A percentile compares a stretch with the other conserved stretches of the same genome.
Evolutionary conservation across 2,797 vertebrate genomes (phyloP).

Genomic region (Bradypodion pumilum): DNA sequence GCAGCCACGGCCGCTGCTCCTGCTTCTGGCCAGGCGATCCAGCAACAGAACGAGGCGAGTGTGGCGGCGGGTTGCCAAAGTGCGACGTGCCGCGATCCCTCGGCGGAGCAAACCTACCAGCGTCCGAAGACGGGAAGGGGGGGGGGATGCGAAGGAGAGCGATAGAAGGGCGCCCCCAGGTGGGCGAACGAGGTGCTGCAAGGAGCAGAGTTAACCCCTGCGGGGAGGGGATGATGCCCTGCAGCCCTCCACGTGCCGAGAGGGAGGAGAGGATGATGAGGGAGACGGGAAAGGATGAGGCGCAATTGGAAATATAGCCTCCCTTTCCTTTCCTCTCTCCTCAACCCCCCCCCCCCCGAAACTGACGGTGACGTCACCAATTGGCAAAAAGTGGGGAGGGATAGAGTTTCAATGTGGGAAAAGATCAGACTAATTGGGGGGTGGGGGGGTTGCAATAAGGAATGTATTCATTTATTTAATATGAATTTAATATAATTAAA

Average conservation of each 20-base stretch:
- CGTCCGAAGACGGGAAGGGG: constrained; percentile 23
- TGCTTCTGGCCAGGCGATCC: constrained; percentile 31
- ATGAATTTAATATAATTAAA: no score
- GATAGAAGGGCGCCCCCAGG: constrained; percentile 33
- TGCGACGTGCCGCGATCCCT: neutral
- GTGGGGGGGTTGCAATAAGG: neutral
- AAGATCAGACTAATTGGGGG: no score
- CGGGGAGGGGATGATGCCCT: neutral
- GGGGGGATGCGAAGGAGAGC: neutral
- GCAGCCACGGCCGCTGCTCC: neutral
- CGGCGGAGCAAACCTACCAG: constrained; percentile 43
- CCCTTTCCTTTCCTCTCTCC: no score
- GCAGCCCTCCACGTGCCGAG: no score
- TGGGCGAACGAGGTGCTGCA: constrained; percentile 36
- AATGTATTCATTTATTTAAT: no score
- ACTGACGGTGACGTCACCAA: neutral
- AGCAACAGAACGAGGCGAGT: neutral
- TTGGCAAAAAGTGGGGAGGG: neutral
- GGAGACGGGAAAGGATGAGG: no score
- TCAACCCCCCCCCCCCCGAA: neutral
- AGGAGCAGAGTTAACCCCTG: constrained; percentile 46
- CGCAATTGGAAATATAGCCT: no score
- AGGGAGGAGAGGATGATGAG: no score
- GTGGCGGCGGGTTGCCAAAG: no score
- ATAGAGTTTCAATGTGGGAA: fast-evolving